Conservation (phyloP, 2,113 vertebrate species). For the Eretmodus cyanostictus region DNA sequence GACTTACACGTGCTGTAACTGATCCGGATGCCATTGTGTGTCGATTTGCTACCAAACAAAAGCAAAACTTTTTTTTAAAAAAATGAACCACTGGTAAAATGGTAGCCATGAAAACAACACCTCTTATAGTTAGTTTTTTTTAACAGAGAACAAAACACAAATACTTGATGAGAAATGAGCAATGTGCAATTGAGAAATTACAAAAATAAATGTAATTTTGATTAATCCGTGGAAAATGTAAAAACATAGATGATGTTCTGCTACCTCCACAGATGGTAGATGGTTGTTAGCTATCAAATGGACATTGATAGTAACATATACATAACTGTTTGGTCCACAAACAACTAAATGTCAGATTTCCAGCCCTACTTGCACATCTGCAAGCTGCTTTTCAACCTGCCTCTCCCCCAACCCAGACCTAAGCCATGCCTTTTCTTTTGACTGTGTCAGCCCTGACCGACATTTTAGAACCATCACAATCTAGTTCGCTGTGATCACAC, state of each 20-base stretch:
- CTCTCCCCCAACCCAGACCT: background rate
- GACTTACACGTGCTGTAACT: background rate
- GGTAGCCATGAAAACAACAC: background rate
- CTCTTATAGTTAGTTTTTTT: background rate
- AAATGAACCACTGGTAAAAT: background rate
- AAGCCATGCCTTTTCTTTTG: background rate
- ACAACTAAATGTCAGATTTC: background rate
- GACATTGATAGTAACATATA: background rate
- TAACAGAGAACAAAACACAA: background rate
- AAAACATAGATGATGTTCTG: background rate
- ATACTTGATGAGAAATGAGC: background rate
- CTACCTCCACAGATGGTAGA: background rate
- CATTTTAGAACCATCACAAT: background rate
- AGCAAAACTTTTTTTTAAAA: accelerated
- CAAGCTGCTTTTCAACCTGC: background rate
- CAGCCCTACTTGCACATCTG: background rate
- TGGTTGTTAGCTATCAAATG: accelerated
- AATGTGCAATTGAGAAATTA: background rate
- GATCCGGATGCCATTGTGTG: background rate
- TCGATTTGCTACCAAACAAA: background rate
- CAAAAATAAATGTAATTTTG: background rate
- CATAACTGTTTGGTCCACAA: background rate
- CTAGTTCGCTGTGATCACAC: background rate
- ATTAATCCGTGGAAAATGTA: background rate
- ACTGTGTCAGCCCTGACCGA: background rate